These are phyloP conservation scores for Styela clava DNA, from an alignment of 23 tunicate species.

Conservation along the genomic window DNA sequence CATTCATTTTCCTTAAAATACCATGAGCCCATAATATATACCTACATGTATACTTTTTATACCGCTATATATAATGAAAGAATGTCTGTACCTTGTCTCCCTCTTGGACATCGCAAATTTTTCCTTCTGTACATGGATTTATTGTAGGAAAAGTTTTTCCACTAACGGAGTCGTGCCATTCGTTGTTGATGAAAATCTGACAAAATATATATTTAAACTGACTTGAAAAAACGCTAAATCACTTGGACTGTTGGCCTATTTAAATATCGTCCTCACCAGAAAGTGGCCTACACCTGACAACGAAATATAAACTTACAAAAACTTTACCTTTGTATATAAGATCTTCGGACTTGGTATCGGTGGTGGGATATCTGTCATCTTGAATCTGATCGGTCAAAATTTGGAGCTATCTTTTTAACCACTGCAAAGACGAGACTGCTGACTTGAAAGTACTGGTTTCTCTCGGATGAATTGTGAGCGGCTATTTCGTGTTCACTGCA, in stretches of 20 bases:
- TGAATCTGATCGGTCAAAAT: not conserved
- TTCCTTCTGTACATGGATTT: conserved; percentile 90
- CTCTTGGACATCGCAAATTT: conserved; percentile 91
- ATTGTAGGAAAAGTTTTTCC: conserved; percentile 94
- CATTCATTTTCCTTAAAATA: not conserved
- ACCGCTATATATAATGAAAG: too few relatives aligned
- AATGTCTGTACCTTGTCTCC: conserved; percentile 70
- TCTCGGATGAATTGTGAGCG: too few relatives aligned
- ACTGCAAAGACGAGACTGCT: too few relatives aligned
- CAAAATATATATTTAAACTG: not conserved
- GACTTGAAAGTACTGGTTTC: too few relatives aligned
- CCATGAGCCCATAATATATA: not conserved
- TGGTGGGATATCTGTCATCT: conserved; percentile 12
- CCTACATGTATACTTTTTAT: not conserved
- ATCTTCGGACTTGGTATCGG: conserved; percentile 25
- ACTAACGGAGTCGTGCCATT: conserved; percentile 88
- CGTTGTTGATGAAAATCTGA: conserved; percentile 93
- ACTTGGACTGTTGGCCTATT: not conserved
- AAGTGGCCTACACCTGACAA: not conserved
- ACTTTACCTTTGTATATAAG: conserved; percentile 12
- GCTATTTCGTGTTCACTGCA: too few relatives aligned
- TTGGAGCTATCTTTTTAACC: too few relatives aligned
- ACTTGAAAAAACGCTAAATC: not conserved
- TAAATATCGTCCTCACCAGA: too few relatives aligned
- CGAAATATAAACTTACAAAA: not conserved